phyloP scores from a whole-genome alignment of 2,888 invertebrate species.

The Drosophila kanekoi region DNA sequence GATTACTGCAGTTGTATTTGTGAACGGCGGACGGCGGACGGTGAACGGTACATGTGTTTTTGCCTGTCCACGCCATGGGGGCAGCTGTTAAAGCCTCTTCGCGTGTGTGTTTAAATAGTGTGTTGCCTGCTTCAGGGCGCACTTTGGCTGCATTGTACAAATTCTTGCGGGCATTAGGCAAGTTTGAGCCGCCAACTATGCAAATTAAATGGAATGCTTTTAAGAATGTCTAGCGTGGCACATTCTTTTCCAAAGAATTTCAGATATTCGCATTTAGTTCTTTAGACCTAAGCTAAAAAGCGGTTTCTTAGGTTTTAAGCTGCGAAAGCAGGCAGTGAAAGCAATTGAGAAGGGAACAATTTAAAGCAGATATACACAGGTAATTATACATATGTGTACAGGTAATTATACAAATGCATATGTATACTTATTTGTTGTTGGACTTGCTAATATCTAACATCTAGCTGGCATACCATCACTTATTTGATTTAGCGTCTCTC shows the following conservation, averaged over 20 bases:
- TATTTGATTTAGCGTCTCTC: no score
- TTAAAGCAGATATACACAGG: not conserved
- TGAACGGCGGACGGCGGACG: slow-evolving; percentile 25
- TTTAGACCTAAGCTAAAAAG: slow-evolving; percentile 8
- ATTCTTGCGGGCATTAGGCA: slow-evolving; percentile 70
- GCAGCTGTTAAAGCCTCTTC: slow-evolving; percentile 3
- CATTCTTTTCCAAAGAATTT: slow-evolving; percentile 53
- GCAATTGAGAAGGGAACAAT: not conserved
- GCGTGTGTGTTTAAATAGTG: not conserved
- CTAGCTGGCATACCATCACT: no score
- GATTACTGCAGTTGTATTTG: slow-evolving; percentile 67
- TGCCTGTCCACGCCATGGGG: slow-evolving; percentile 9
- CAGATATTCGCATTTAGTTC: slow-evolving; percentile 12
- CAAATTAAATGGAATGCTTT: slow-evolving; percentile 59
- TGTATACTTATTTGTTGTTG: no score
- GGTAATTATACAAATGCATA: no score
- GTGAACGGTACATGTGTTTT: slow-evolving; percentile 31
- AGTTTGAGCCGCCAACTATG: slow-evolving; percentile 38
- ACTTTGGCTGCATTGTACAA: slow-evolving; percentile 46
- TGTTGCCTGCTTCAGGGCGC: slow-evolving; percentile 50
- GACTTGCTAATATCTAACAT: no score
- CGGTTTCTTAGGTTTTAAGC: slow-evolving; percentile 3
- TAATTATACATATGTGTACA: no score
- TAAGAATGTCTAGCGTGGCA: slow-evolving; percentile 62
- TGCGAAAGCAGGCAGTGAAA: slow-evolving; percentile 5